Evolutionary conservation across 2,113 vertebrate genomes (phyloP).

Genomic region (Varanus salvator): DNA sequence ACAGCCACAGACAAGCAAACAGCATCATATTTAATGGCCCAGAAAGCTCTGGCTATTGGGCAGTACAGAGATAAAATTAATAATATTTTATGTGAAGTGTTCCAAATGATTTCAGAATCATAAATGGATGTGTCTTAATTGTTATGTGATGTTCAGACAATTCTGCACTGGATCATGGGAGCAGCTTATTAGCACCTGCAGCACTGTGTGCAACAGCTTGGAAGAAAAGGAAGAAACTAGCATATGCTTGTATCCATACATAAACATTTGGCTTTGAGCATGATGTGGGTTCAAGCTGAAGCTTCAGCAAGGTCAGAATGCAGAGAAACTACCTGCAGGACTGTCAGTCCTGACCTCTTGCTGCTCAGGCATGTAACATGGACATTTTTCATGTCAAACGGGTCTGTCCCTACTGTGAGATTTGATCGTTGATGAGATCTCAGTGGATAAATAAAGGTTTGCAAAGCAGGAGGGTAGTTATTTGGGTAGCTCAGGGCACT

Average conservation of each 20-base stretch:
- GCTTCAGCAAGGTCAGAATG: constrained; percentile 14
- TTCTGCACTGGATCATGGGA: not conserved
- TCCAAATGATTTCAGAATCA: not conserved
- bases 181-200: not conserved
- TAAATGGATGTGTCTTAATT: not conserved
- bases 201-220: not conserved
- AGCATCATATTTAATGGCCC: no score
- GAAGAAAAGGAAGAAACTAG: constrained; percentile 36
- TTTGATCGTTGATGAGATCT: constrained; percentile 57
- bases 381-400: constrained; percentile 51
- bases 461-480: constrained; percentile 24
- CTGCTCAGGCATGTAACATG: constrained; percentile 37
- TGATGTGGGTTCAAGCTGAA: not conserved
- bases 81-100: not conserved
- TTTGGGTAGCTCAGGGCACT: constrained; percentile 47
- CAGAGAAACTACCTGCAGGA: constrained; percentile 20
- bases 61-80: no score
- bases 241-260: not conserved
- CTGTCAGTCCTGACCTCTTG: constrained; percentile 24
- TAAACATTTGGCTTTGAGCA: not conserved
- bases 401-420: constrained; percentile 16
- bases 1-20: no score
- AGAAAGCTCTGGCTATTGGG: no score
- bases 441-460: constrained; percentile 37
- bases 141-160: not conserved